These are phyloP conservation scores for Sander vitreus DNA, from an alignment of 2,113 vertebrate species.

Conservation along the genomic window DNA sequence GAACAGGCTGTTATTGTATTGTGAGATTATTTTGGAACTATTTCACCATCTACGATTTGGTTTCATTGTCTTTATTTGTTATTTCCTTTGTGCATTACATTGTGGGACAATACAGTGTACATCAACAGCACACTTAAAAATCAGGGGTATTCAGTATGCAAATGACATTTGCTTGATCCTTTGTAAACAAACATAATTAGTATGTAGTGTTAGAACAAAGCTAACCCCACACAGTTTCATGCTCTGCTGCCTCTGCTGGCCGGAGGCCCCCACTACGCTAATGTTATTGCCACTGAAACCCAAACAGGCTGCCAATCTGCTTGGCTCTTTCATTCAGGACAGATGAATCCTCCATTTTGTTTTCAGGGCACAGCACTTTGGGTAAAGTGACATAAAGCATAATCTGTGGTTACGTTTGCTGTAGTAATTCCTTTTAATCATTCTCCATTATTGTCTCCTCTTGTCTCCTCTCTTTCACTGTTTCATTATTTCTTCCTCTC, in stretches of 20 bases:
- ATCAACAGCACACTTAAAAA: not conserved
- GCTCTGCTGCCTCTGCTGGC: conserved; percentile 49
- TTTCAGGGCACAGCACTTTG: conserved; percentile 28
- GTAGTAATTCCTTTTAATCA: conserved; percentile 16
- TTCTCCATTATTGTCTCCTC: conserved; percentile 22
- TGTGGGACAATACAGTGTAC: not conserved
- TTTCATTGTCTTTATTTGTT: not conserved
- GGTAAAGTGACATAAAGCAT: conserved; percentile 19
- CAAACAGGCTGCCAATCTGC: conserved; percentile 28
- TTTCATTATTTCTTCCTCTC: conserved; percentile 31
- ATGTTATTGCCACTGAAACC: not conserved
- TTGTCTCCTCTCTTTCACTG: not conserved
- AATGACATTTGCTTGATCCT: not conserved
- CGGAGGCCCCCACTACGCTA: conserved; percentile 1
- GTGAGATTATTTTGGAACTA: not conserved
- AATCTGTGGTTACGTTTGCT: conserved; percentile 34
- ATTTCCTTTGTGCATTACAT: too few species aligned
- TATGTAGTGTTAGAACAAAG: not conserved
- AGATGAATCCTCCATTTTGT: conserved; percentile 29
- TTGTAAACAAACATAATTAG: not conserved
- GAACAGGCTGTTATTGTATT: not conserved
- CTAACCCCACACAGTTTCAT: not conserved
- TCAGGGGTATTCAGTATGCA: not conserved
- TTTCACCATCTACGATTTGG: not conserved
- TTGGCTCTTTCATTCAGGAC: conserved; percentile 40